These are phyloP conservation scores for Ectropis grisescens DNA, from an alignment of 1,140 invertebrate species.

Conservation along the genomic window DNA sequence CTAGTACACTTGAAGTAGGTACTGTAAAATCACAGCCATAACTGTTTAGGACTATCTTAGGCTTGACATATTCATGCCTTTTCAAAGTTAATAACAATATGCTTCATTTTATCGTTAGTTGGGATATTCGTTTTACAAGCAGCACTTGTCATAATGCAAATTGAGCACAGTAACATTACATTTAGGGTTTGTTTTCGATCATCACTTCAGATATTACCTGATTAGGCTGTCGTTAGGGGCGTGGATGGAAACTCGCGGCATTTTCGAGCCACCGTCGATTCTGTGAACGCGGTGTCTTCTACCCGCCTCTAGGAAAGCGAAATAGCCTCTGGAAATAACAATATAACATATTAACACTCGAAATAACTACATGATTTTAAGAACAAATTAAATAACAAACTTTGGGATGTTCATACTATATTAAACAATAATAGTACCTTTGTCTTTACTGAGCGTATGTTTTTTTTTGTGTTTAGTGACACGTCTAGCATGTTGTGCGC, in stretches of 20 bases:
- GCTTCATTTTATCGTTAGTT: conserved; percentile 12
- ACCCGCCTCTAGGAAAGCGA: conserved; percentile 91
- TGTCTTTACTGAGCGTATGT: too few species aligned
- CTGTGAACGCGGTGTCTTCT: conserved; percentile 74
- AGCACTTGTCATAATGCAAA: conserved; percentile 2
- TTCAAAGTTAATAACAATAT: conserved; percentile 13
- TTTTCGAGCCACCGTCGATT: conserved; percentile 46
- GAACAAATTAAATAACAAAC: too few species aligned
- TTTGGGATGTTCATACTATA: too few species aligned
- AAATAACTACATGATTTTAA: too few species aligned
- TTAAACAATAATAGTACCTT: too few species aligned
- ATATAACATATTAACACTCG: too few species aligned
- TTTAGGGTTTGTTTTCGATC: too few species aligned
- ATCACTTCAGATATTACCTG: conserved; percentile 69
- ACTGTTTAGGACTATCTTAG: too few species aligned
- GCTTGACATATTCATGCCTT: conserved; percentile 18
- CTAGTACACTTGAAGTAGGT: too few species aligned
- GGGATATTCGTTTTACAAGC: conserved; percentile 6
- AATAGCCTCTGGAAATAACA: conserved; percentile 80
- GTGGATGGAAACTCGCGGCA: conserved; percentile 69
- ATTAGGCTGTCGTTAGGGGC: conserved; percentile 80
- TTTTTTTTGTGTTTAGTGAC: too few species aligned
- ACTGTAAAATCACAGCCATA: too few species aligned
- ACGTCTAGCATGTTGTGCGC: too few species aligned
- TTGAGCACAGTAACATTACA: conserved; percentile 6